These are phyloP conservation scores for Passer montanus DNA, from an alignment of 2,113 vertebrate genomes.

Conservation along the genomic window DNA sequence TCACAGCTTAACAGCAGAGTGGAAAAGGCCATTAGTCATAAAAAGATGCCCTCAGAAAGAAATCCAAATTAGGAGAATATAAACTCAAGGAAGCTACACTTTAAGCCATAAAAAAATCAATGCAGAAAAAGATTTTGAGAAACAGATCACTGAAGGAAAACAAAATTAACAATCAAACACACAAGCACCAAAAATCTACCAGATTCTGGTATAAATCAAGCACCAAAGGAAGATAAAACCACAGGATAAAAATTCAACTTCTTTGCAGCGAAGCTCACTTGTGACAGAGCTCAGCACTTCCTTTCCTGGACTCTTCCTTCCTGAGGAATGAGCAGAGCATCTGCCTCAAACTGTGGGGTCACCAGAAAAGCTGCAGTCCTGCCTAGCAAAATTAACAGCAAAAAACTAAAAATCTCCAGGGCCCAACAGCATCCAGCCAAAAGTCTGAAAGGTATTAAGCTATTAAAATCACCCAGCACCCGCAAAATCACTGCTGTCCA, in stretches of 20 bases:
- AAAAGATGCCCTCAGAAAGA: not conserved
- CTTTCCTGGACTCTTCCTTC: not conserved
- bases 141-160: not conserved
- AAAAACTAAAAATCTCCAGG: not conserved
- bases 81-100: not conserved
- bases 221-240: not conserved
- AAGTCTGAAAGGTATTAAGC: not conserved
- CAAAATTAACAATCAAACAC: not conserved
- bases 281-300: not conserved
- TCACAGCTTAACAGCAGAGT: not conserved
- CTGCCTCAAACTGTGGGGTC: not conserved
- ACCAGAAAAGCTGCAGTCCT: not conserved
- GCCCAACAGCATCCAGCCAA: not conserved
- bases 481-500: not conserved
- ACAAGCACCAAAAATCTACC: not conserved
- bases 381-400: not conserved
- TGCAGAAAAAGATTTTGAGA: not conserved
- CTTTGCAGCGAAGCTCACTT: not conserved
- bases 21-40: not conserved
- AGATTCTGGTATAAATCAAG: constrained; percentile 1
- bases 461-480: not conserved
- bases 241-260: not conserved
- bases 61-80: not conserved
- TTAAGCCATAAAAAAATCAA: not conserved
- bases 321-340: not conserved